A percentile compares a stretch with the other conserved stretches of the same genome.
phyloP scores from a whole-genome alignment of 2,797 vertebrate genomes.

The Pseudochromis fuscus region DNA sequence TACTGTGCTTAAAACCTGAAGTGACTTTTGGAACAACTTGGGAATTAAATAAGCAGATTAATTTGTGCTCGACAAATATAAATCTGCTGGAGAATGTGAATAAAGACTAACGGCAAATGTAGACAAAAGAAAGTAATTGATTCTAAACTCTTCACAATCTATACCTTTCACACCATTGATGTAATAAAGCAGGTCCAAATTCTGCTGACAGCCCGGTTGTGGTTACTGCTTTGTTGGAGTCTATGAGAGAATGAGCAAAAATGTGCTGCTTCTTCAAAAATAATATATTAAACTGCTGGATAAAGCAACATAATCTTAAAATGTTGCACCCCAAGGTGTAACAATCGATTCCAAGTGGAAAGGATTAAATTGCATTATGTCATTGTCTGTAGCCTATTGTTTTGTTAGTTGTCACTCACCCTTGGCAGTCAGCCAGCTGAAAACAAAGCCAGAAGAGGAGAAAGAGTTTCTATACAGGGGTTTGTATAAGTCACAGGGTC shows the following conservation, averaged over 20 bases:
- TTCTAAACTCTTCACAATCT: conserved; percentile 64
- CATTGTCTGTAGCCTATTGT: conserved; percentile 73
- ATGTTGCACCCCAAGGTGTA: conserved; percentile 79
- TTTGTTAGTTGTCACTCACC: conserved; percentile 76
- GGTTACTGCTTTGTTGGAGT: conserved; percentile 58
- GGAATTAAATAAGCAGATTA: conserved; percentile 60
- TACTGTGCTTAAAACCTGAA: conserved; percentile 46
- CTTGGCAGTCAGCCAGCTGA: conserved; percentile 60
- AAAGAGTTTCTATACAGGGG: conserved; percentile 25
- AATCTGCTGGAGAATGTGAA: conserved; percentile 51
- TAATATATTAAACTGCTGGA: conserved; percentile 70
- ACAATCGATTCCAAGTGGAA: conserved; percentile 79
- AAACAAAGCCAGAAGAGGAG: conserved; percentile 52
- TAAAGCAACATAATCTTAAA: conserved; percentile 76
- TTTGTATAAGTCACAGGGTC: conserved; percentile 25
- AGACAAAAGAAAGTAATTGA: conserved; percentile 62
- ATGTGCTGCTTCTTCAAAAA: conserved; percentile 79
- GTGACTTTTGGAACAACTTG: conserved; percentile 39
- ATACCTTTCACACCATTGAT: conserved; percentile 79
- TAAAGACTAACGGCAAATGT: conserved; percentile 53
- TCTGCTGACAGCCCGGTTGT: conserved; percentile 74
- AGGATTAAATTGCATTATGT: conserved; percentile 74
- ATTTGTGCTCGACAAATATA: conserved; percentile 46
- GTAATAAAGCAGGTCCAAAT: conserved; percentile 71
- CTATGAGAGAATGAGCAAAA: conserved; percentile 68